Evolutionary conservation across 2,113 vertebrate species (phyloP).

Genomic region (Mixornis gularis): DNA sequence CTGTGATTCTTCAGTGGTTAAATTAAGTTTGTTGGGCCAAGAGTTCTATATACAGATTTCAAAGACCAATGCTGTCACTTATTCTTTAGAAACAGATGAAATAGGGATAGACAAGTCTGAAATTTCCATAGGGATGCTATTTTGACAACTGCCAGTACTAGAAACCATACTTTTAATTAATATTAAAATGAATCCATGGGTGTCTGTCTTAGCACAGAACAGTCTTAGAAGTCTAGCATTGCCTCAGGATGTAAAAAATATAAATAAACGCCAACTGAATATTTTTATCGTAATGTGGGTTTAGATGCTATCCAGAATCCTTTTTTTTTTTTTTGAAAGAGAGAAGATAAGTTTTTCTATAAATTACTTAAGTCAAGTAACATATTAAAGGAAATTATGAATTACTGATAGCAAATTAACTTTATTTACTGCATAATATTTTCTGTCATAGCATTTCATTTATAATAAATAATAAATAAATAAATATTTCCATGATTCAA

Average conservation of each 20-base stretch:
- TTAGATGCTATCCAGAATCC: neutral
- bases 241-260: neutral
- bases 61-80: neutral
- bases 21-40: neutral
- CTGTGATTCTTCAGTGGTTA: slow-evolving; percentile 1
- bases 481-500: neutral
- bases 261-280: neutral
- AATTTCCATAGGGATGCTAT: slow-evolving; percentile 1
- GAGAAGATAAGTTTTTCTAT: neutral
- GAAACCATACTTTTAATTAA: neutral
- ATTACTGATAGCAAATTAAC: neutral
- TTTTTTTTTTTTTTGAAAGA: neutral
- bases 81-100: slow-evolving; percentile 3
- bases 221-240: slow-evolving; percentile 3
- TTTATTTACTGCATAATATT: neutral
- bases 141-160: slow-evolving; percentile 16
- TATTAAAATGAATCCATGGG: neutral
- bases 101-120: neutral
- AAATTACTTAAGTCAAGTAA: neutral
- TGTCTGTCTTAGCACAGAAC: neutral
- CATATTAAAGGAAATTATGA: neutral
- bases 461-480: neutral
- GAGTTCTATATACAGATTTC: neutral
- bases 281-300: neutral
- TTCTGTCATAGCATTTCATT: neutral